Evolutionary conservation across 1,140 invertebrate genomes (phyloP), one percentile per base, ranked within the genome.

Genomic region (Ceratina calcarata): DNA sequence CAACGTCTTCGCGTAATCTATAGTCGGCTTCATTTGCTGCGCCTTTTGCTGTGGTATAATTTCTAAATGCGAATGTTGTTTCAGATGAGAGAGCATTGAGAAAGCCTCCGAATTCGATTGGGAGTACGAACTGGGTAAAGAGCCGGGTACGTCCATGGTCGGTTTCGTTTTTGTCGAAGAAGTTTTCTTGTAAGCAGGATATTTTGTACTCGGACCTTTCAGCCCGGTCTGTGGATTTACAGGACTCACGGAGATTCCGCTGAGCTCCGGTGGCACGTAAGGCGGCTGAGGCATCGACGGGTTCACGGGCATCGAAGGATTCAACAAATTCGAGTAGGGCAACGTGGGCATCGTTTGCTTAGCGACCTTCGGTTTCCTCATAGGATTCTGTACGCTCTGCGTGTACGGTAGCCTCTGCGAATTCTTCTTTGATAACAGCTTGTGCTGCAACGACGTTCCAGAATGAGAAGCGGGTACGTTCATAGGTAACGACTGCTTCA

Each of bases 11-110:
- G 85, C 20, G 22, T 87, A 91, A 49, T 90, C 86, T 3, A 89
- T 83, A 2, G 60, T 64, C 10, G 83, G 8, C 53, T 90, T 89
- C 0, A 67, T 58, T 16, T 86, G 77, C 13, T 70, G 67, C 3
- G 68, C 1, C 53, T 86, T 91, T 16, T 84, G 88, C 86, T 89
- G 92, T 87, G 94, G 95, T 82, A 93, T 92, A 24, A 93, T 93
- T 61, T 93, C 89, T 90, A 96, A 87, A 94, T 96, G 95, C 91
- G 95, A 81, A 86, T 97, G 75, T 89, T 96, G 93, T 90, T 97
- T 83, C 94, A 96, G 16, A 93, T 95, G 79, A 89, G 93, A 92
- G 69, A 94, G 81, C 69, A 91, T 87, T 0, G 89, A 89, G 0
- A 91, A 70, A 32, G 90, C 83, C 8, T 89, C 89, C 0, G 85